Percentiles rank a stretch among this genome's conserved stretches.
Conservation (phyloP, 2,888 invertebrate species). For the Allolobophora icterica region DNA sequence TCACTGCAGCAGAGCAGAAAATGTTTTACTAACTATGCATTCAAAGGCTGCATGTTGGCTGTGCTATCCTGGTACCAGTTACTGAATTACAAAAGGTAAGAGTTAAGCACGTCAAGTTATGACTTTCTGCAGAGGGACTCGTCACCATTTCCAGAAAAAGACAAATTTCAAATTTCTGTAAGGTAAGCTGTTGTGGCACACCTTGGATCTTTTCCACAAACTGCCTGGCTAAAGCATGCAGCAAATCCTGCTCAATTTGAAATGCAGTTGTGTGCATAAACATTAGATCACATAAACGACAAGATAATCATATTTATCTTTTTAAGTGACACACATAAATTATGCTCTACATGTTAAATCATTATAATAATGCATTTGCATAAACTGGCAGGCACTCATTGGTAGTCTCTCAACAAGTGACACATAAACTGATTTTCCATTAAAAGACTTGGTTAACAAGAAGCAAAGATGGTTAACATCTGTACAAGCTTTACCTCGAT, state of each 20-base stretch:
- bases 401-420: not conserved
- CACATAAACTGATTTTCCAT: not conserved
- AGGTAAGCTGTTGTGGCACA: too few relatives aligned
- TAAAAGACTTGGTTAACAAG: not conserved
- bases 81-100: too few relatives aligned
- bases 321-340: not conserved
- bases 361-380: not conserved
- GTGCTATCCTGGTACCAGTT: too few relatives aligned
- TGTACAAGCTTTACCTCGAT: not conserved
- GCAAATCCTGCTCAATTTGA: not conserved
- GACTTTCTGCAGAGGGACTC: too few relatives aligned
- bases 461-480: not conserved
- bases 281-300: not conserved
- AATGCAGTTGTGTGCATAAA: not conserved
- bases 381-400: not conserved
- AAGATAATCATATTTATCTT: too few relatives aligned
- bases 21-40: too few relatives aligned
- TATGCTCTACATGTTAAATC: not conserved
- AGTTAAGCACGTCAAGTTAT: too few relatives aligned
- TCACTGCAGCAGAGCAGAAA: too few relatives aligned
- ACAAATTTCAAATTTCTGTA: too few relatives aligned
- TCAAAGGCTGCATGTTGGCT: too few relatives aligned
- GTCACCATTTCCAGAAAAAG: too few relatives aligned
- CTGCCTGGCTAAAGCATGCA: not conserved
- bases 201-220: not conserved